Base-by-base conservation (phyloP, 1,140 invertebrate species). In the Drosophila bipectinata region DNA sequence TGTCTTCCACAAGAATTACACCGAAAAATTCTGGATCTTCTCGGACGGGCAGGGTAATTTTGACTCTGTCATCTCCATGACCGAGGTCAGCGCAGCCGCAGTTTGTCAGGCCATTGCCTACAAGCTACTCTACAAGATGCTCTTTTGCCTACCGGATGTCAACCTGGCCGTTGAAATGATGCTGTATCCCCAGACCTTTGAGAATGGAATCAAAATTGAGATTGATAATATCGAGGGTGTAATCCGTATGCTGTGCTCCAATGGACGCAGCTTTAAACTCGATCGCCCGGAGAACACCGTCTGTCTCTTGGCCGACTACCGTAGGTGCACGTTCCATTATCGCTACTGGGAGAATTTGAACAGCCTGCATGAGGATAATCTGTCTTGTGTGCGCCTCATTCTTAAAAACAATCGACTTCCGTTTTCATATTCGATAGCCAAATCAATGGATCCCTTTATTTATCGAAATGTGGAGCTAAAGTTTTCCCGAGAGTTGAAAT, bases 401-500 rank as follows among this genome's bases (percentile, higher is more conserved):
- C 37, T 91, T 1, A 21, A 76, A 0, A 56, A 49, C 14, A 93
- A 93, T n/a, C 93, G 94, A 14, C 95, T 95, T n/a, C 97, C 97
- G 18, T 97, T 98, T 92, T 95, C 97, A 9, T 98, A 96, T 90
- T 95, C 97, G 94, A 95, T 97, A 4, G 97, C 97, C 2, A 98
- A 98, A 92, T 96, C 97, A 1, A 90, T 98, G 32, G 95, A 97
- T 92, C 95, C 96, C 0, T 93, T 94, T 72, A 96, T 97, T 72
- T 98, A 97, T 91, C 93, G 97, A 57, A 98, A 98, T 92, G 96
- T 97, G 51, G 97, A 98, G 79, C 96, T 96, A 95, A 94, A 94
- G 75, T 96, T 97, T 90, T 92, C 94, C 3, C 94, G 95, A 94
- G 96, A 77, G 28, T 28, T 57, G 1, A 67, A 53, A 6, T 18